These are phyloP conservation scores for Amiota minor DNA, from an alignment of 2,888 invertebrate species.

Conservation along the genomic window DNA sequence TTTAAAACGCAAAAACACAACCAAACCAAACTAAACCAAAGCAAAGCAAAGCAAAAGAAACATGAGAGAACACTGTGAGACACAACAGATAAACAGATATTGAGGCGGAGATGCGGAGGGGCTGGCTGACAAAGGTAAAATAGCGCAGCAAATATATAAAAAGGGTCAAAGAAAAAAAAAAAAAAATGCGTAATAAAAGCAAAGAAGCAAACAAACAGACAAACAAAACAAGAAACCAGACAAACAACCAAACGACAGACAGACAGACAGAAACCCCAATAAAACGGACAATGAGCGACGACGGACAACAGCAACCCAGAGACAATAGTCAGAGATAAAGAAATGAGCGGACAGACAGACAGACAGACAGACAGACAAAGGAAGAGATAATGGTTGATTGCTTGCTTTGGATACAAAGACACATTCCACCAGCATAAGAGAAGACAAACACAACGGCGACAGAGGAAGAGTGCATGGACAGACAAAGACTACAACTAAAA, in stretches of 20 bases:
- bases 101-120: neutral
- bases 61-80: too few species aligned
- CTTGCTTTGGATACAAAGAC: neutral
- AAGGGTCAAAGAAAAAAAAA: slow-evolving; percentile 12
- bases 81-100: neutral
- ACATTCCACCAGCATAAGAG: neutral
- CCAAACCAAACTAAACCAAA: too few species aligned
- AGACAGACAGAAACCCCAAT: neutral
- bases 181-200: slow-evolving; percentile 22
- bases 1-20: slow-evolving; percentile 57
- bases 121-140: slow-evolving; percentile 7
- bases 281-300: neutral
- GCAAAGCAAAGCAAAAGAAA: too few species aligned
- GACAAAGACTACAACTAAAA: too few species aligned
- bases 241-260: neutral
- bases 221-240: neutral
- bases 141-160: neutral
- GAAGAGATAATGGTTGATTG: too few species aligned
- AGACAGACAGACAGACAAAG: slow-evolving; percentile 1
- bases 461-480: too few species aligned
- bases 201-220: neutral
- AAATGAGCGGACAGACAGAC: neutral
- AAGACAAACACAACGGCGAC: neutral
- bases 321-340: too few species aligned
- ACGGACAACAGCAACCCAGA: too few species aligned